Evolutionary conservation across 2,888 invertebrate species (phyloP).

Genomic region (Chorisops tibialis): DNA sequence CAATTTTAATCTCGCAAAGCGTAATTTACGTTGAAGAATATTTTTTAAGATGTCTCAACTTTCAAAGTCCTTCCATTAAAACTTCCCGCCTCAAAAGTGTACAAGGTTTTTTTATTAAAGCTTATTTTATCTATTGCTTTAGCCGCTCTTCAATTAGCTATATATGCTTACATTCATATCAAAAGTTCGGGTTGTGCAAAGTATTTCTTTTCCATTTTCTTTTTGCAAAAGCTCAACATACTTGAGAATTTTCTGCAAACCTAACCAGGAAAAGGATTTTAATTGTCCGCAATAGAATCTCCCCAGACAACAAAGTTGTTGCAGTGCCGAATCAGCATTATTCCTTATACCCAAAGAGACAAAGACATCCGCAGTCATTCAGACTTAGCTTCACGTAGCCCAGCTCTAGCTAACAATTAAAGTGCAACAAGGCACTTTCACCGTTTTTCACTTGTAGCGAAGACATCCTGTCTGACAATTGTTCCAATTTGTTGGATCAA

Average conservation of each 20-base stretch:
- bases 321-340: constrained; percentile 14
- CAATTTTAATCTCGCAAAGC: too few species aligned
- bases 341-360: constrained; percentile 17
- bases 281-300: constrained; percentile 14
- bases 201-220: constrained; percentile 12
- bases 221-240: constrained; percentile 22
- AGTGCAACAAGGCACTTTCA: constrained; percentile 38
- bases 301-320: constrained; percentile 12
- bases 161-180: constrained; percentile 6
- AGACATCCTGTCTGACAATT: constrained; percentile 41
- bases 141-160: too few species aligned
- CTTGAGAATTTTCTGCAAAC: constrained; percentile 22
- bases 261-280: constrained; percentile 26
- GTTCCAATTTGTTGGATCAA: constrained; percentile 41
- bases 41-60: too few species aligned
- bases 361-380: constrained; percentile 25
- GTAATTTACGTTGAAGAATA: too few species aligned
- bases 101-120: too few species aligned
- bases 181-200: constrained; percentile 3
- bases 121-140: too few species aligned
- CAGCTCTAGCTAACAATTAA: constrained; percentile 35
- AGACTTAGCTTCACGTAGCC: constrained; percentile 21
- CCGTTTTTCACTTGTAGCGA: constrained; percentile 37
- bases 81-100: too few species aligned
- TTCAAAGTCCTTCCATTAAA: too few species aligned